Percentiles rank a stretch among this genome's conserved stretches.
phyloP scores from a whole-genome alignment of 2,113 vertebrate genomes.

The Sigmodon hispidus region DNA sequence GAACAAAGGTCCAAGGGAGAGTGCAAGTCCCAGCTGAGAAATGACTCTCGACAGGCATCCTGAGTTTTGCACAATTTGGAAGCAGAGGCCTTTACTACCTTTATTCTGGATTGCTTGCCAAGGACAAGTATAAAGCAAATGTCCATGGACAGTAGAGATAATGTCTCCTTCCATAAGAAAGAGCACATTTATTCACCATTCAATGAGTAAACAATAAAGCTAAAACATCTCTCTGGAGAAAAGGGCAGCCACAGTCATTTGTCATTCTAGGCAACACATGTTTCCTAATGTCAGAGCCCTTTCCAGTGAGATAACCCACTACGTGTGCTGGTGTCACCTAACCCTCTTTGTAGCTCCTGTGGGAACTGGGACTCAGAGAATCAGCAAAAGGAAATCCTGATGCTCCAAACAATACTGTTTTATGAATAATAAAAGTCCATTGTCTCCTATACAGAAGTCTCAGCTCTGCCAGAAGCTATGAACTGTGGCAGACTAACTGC shows the following conservation, averaged over 20 bases:
- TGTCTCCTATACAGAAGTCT: not conserved
- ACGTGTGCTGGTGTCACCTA: not conserved
- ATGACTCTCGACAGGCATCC: not conserved
- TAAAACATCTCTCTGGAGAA: not conserved
- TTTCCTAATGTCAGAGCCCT: slow-evolving; percentile 6
- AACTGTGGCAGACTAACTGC: not conserved
- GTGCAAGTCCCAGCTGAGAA: slow-evolving; percentile 9
- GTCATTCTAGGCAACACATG: not conserved
- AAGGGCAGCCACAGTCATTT: not conserved
- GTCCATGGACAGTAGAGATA: slow-evolving; percentile 24
- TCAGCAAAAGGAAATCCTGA: not conserved
- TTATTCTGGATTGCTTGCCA: slow-evolving; percentile 17
- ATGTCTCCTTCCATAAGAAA: slow-evolving; percentile 41
- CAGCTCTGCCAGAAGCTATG: not conserved
- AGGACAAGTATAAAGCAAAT: slow-evolving; percentile 8
- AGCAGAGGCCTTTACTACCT: slow-evolving; percentile 9
- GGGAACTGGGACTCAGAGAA: not conserved
- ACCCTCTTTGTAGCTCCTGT: not conserved
- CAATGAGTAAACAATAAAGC: slow-evolving; percentile 8
- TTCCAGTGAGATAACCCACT: not conserved
- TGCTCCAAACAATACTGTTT: not conserved
- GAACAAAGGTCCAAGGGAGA: slow-evolving; percentile 42
- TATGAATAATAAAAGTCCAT: not conserved
- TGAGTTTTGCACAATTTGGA: slow-evolving; percentile 10
- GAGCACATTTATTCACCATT: not conserved